Percentiles rank a stretch among this genome's conserved stretches.
phyloP scores from a whole-genome alignment of 2,888 invertebrate genomes.

The Smittia aterrima region DNA sequence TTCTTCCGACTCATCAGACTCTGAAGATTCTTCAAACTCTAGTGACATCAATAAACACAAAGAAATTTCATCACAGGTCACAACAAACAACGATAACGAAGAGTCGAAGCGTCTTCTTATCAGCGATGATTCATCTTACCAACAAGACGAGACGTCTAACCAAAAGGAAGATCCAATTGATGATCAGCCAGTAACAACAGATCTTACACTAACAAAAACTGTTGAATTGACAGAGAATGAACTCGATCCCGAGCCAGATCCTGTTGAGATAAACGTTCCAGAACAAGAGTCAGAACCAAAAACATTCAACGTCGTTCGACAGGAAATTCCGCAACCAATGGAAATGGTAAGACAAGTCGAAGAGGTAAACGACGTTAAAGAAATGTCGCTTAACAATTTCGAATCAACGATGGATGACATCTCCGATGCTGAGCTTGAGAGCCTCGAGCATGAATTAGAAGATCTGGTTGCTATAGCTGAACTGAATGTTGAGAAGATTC shows the following conservation, averaged over 20 bases:
- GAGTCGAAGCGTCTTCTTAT: slow-evolving; percentile 22
- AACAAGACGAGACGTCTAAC: not conserved
- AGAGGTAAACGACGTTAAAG: slow-evolving; percentile 24
- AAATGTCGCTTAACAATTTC: slow-evolving; percentile 46
- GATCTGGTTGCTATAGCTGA: slow-evolving; percentile 19
- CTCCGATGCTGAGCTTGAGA: slow-evolving; percentile 54
- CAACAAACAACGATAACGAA: not conserved
- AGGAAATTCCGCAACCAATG: not conserved
- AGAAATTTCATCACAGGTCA: not conserved
- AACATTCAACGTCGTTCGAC: not conserved
- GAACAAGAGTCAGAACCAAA: not conserved
- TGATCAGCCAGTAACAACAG: slow-evolving; percentile 2
- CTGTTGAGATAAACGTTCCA: not conserved
- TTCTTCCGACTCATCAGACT: not conserved
- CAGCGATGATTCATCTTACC: slow-evolving; percentile 33
- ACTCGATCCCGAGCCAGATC: slow-evolving; percentile 17
- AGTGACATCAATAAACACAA: slow-evolving; percentile 42
- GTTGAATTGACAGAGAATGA: slow-evolving; percentile 28
- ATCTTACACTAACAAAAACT: slow-evolving; percentile 23
- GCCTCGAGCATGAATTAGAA: slow-evolving; percentile 53
- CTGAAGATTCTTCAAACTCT: slow-evolving; percentile 39
- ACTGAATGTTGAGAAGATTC: slow-evolving; percentile 45
- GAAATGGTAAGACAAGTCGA: slow-evolving; percentile 30
- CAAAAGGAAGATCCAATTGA: not conserved
- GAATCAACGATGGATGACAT: slow-evolving; percentile 55